phyloP scores from a whole-genome alignment of 2,797 vertebrate genomes.

The Pempheris klunzingeri region DNA sequence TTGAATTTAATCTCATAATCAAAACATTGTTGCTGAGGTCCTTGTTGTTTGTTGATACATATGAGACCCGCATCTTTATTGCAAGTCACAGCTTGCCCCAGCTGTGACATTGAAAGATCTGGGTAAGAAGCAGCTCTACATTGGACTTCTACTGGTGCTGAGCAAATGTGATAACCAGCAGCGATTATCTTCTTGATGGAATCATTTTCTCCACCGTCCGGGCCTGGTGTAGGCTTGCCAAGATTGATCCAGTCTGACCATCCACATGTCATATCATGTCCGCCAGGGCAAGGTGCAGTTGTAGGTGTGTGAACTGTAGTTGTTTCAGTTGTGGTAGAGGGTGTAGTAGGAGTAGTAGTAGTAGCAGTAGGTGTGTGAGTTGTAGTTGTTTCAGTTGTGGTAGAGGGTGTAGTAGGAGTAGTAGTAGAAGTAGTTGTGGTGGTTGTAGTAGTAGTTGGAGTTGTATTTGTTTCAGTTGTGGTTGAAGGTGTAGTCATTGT shows the following conservation, averaged over 20 bases:
- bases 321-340: background rate
- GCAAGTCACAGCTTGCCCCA: slow-evolving; percentile 7
- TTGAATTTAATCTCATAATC: too few species aligned
- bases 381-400: background rate
- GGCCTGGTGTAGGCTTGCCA: slow-evolving; percentile 34
- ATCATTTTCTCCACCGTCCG: slow-evolving; percentile 50
- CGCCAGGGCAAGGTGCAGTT: slow-evolving; percentile 3
- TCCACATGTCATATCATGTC: slow-evolving; percentile 13
- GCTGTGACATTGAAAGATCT: too few species aligned
- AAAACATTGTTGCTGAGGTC: too few species aligned
- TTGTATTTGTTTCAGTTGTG: background rate
- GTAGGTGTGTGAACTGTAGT: background rate
- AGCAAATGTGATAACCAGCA: slow-evolving; percentile 34
- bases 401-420: background rate
- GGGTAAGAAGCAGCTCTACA: too few species aligned
- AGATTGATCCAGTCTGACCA: slow-evolving; percentile 49
- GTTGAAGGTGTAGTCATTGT: background rate
- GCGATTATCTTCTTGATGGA: slow-evolving; percentile 46
- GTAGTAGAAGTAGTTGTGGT: background rate
- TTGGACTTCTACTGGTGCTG: background rate
- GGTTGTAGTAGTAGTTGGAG: background rate
- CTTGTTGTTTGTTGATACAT: too few species aligned
- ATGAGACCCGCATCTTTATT: slow-evolving; percentile 5
- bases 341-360: background rate
- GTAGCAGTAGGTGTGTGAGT: background rate